phyloP scores from a whole-genome alignment of 1,140 invertebrate species.

The Theocolax elegans region DNA sequence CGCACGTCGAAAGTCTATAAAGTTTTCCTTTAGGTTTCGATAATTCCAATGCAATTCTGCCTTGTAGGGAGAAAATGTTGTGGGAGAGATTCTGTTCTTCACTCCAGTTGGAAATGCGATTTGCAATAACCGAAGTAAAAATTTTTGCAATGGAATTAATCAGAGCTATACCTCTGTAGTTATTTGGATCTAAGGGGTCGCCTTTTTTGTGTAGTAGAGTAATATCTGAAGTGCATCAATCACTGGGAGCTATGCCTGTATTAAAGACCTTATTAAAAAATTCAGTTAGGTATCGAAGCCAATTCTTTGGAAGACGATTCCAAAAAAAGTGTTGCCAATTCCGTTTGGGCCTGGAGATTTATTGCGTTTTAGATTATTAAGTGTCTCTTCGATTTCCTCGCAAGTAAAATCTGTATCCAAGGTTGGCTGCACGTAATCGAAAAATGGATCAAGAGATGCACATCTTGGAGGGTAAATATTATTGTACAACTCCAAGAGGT shows the following conservation, averaged over 20 bases:
- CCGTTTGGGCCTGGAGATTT: neutral
- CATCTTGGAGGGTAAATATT: too few species aligned
- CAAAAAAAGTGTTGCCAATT: neutral
- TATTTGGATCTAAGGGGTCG: constrained; percentile 30
- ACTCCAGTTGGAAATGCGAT: constrained; percentile 4
- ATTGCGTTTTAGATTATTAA: neutral
- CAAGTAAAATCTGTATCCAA: too few species aligned
- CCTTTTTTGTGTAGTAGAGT: constrained; percentile 28
- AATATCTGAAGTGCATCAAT: neutral
- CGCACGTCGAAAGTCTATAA: constrained; percentile 33
- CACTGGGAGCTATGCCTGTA: too few species aligned
- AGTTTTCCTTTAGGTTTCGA: constrained; percentile 43
- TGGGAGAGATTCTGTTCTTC: constrained; percentile 18
- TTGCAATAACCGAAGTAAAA: constrained; percentile 40
- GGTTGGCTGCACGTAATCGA: too few species aligned
- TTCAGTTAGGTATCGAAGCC: too few species aligned
- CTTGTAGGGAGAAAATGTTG: constrained; percentile 33
- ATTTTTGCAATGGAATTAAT: constrained; percentile 41
- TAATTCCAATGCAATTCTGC: neutral
- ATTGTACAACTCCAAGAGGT: too few species aligned
- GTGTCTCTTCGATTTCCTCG: too few species aligned
- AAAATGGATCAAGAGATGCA: too few species aligned
- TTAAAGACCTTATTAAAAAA: too few species aligned
- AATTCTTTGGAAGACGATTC: neutral
- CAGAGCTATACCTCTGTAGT: constrained; percentile 46